Evolutionary conservation across 2,888 invertebrate species (phyloP), one percentile per base, ranked within the genome.

Genomic region (Rhopalosiphum nymphaeae): DNA sequence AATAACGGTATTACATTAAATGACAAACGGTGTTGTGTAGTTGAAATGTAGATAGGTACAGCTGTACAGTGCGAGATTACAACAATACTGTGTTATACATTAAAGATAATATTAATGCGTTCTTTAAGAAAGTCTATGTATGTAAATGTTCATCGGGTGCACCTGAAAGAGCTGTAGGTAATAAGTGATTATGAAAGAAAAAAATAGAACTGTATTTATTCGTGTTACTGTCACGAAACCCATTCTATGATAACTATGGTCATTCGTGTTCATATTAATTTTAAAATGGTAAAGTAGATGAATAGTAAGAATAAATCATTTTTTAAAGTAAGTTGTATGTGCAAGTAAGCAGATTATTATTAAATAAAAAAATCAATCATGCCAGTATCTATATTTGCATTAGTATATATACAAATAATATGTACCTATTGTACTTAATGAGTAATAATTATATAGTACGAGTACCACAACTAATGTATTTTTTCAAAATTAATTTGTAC

Each of bases 141-240:
- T 91, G 57, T 42, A 42, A 85, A 85, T 26, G n/a, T 56, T n/a
- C 85, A 25, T 53, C 44, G 44, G 13, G 29, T n/a, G 21, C 42
- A 36, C 9, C 36, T 56, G 21, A 61, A 85, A 44, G 4, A 56
- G 3, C 21, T 67, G 29, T 46, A 42, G 5, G n/a, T 26, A 11
- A 9, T 26, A 11, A 9, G 26, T 36, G 13, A 36, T n/a, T n/a
- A 36, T 10, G 3, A 84, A 53, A 9, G 29, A 56, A 53, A 84
- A 86, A 56, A 87, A 61, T 61, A 61, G 42, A 87, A 61, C 61
- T 36, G 16, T 87, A 49, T 91, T 56, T 86, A 57, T 85, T 61
- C 46, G n/a, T 57, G 85, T 57, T 57, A n/a, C n/a, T 44, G 87
- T 92, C 92, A 92, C 92, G 87, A 49, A 61, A 36, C 61, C 87